phyloP scores from a whole-genome alignment of 2,113 vertebrate species.

The Hirundichthys speculiger region DNA sequence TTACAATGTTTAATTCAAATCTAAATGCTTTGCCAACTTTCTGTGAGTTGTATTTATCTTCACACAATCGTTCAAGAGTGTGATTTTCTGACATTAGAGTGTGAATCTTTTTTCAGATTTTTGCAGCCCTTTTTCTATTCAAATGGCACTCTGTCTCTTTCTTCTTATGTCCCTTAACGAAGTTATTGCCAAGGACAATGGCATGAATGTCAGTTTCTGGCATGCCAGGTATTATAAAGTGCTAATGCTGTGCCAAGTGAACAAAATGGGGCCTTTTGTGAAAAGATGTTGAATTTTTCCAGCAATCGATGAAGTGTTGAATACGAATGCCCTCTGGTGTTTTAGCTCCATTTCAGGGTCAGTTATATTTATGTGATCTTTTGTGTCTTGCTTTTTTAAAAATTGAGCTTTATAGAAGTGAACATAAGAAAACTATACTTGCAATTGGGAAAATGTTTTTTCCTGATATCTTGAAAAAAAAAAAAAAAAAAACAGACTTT shows the following conservation, averaged over 20 bases:
- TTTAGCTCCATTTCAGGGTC: constrained; percentile 44
- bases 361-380: constrained; percentile 31
- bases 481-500: too few species aligned
- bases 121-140: constrained; percentile 4
- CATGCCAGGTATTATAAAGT: too few species aligned
- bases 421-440: neutral
- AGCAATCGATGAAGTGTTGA: constrained; percentile 19
- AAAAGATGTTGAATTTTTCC: too few species aligned
- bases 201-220: constrained; percentile 8
- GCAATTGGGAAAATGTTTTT: too few species aligned
- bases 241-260: too few species aligned
- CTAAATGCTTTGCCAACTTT: neutral
- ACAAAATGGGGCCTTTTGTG: too few species aligned
- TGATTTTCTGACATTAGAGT: too few species aligned
- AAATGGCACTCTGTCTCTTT: neutral
- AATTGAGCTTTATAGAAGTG: constrained; percentile 10
- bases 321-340: constrained; percentile 25
- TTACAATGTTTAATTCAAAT: too few species aligned
- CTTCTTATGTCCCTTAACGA: neutral
- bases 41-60: neutral
- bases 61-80: neutral
- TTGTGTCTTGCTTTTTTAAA: constrained; percentile 15
- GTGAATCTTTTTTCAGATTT: constrained; percentile 18
- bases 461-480: neutral
- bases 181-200: constrained; percentile 1